phyloP scores from a whole-genome alignment of 2,113 vertebrate genomes.

The Lepisosteus osseus region DNA sequence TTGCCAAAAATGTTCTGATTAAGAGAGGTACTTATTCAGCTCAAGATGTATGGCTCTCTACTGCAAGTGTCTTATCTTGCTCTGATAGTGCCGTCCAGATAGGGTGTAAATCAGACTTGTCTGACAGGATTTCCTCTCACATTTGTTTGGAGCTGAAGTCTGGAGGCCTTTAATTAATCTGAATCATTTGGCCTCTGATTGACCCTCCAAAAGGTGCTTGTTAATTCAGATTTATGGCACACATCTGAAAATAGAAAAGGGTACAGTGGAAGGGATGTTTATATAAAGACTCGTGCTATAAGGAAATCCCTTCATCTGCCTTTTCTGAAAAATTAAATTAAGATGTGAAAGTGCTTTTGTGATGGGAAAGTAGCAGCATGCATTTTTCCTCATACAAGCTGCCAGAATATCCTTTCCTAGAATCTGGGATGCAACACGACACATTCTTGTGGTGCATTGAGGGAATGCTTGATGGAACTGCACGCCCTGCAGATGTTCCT shows the following conservation, averaged over 20 bases:
- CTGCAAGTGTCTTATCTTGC: constrained; percentile 57
- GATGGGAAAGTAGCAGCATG: no score
- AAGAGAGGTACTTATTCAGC: constrained; percentile 34
- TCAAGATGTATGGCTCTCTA: constrained; percentile 46
- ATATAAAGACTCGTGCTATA: constrained; percentile 15
- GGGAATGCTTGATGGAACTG: no score
- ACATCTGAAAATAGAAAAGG: constrained; percentile 44
- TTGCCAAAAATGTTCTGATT: constrained; percentile 52
- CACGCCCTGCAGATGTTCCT: no score
- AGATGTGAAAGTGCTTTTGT: no score
- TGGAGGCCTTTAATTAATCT: constrained; percentile 65
- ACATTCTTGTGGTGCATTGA: no score
- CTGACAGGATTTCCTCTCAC: constrained; percentile 38
- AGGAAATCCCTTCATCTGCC: no score
- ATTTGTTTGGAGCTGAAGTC: constrained; percentile 27
- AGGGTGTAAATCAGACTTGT: constrained; percentile 56
- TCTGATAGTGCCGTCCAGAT: constrained; percentile 51
- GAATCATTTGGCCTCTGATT: constrained; percentile 51
- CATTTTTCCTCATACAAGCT: no score
- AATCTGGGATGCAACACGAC: no score
- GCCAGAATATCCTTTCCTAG: no score
- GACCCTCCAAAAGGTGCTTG: constrained; percentile 62
- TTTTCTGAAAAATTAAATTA: no score
- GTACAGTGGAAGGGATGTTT: constrained; percentile 50
- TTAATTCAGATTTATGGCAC: constrained; percentile 74